phyloP scores from a whole-genome alignment of 1,140 invertebrate species.

The Sinella curviseta region DNA sequence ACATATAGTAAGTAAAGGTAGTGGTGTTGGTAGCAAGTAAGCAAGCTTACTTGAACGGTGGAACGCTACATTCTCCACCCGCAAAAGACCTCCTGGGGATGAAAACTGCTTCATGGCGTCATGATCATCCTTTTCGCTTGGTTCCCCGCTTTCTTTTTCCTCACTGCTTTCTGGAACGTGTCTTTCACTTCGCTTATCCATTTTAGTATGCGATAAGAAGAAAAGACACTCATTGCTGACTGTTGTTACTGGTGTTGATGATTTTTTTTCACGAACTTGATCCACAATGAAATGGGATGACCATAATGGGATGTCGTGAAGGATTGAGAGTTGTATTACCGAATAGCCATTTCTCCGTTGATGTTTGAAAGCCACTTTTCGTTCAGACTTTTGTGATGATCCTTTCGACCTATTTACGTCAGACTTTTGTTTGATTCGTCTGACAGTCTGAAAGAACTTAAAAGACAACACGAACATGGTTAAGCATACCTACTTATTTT shows the following conservation, averaged over 20 bases:
- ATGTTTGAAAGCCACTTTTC: too few species aligned
- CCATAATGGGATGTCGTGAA: too few species aligned
- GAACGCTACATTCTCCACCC: background rate
- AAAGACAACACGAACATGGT: background rate
- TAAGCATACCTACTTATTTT: background rate
- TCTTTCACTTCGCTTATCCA: background rate
- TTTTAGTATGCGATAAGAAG: background rate
- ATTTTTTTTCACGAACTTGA: too few species aligned
- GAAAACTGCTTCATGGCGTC: background rate
- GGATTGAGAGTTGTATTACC: too few species aligned
- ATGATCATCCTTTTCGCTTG: background rate
- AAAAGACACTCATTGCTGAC: background rate
- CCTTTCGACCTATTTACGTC: background rate
- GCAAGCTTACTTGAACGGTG: too few species aligned
- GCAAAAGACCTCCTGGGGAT: background rate
- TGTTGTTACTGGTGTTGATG: background rate
- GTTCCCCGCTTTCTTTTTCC: too few species aligned
- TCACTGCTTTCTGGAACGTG: background rate
- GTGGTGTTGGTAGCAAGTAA: too few species aligned
- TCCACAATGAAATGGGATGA: too few species aligned
- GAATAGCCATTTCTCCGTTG: background rate
- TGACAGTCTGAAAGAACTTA: background rate
- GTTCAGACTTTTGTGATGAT: too few species aligned
- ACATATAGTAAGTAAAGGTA: too few species aligned
- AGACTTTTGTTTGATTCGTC: background rate